Evolutionary conservation across 2,888 invertebrate genomes (phyloP).

Genomic region (Ophion costatus): DNA sequence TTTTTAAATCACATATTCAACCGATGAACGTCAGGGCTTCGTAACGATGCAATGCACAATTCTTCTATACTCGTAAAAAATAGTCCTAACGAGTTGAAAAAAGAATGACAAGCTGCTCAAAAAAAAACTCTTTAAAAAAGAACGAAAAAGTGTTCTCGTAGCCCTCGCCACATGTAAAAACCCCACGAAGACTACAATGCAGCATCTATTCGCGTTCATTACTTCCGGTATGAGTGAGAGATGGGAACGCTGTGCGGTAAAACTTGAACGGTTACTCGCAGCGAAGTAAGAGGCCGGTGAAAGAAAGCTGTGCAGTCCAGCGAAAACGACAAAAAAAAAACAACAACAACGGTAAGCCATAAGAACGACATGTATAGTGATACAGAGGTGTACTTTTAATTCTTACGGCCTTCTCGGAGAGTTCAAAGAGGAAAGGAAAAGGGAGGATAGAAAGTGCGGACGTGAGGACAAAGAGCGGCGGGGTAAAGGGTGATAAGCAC

Average conservation of each 20-base stretch:
- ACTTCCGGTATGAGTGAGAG: conserved; percentile 62
- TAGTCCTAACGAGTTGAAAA: too few relatives aligned
- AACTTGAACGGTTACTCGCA: conserved; percentile 31
- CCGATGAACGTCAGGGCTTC: too few relatives aligned
- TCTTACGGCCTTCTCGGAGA: conserved; percentile 18
- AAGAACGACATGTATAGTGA: conserved; percentile 2
- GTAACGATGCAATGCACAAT: too few relatives aligned
- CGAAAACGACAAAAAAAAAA: background rate
- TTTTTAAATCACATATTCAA: too few relatives aligned
- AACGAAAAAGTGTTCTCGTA: too few relatives aligned
- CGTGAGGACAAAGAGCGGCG: conserved; percentile 68
- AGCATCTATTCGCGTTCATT: conserved; percentile 7
- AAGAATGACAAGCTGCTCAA: too few relatives aligned
- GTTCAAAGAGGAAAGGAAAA: conserved; percentile 43
- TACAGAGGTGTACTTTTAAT: conserved; percentile 3
- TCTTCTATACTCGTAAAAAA: too few relatives aligned
- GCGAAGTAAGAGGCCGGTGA: background rate
- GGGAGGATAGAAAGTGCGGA: conserved; percentile 74
- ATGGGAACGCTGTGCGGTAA: background rate
- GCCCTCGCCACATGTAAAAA: too few relatives aligned
- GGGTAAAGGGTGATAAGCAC: conserved; percentile 69
- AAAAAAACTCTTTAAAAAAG: too few relatives aligned
- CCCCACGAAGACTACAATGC: too few relatives aligned
- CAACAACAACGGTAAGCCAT: background rate
- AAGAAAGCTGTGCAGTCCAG: conserved; percentile 13